These are phyloP conservation scores for Brachionus sp. DNA, from an alignment of 1,140 invertebrate genomes.

Conservation along the genomic window DNA sequence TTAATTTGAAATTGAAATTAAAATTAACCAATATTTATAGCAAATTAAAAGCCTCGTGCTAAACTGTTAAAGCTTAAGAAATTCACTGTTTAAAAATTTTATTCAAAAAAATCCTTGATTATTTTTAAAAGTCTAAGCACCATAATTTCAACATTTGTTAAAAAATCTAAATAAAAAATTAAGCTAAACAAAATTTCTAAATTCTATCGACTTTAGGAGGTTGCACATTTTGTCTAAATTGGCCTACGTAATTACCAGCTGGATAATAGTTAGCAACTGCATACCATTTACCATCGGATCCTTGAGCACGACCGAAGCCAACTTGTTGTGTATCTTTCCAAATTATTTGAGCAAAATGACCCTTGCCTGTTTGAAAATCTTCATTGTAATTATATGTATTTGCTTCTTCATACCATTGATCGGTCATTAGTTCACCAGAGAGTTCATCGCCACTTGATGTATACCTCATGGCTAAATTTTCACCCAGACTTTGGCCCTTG, in stretches of 20 bases:
- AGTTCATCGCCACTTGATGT: slow-evolving; percentile 25
- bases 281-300: slow-evolving; percentile 64
- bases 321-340: slow-evolving; percentile 75
- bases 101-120: slow-evolving; percentile 5
- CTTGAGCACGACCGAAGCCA: slow-evolving; percentile 76
- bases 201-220: slow-evolving; percentile 61
- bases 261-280: slow-evolving; percentile 78
- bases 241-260: slow-evolving; percentile 71
- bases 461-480: slow-evolving; percentile 14
- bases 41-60: neutral
- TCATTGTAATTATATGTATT: slow-evolving; percentile 72
- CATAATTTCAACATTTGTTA: neutral
- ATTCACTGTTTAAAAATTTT: neutral
- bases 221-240: slow-evolving; percentile 72
- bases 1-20: neutral
- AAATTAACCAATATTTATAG: neutral
- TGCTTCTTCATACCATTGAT: slow-evolving; percentile 80
- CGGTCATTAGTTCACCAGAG: slow-evolving; percentile 73
- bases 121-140: neutral
- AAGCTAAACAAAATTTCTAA: slow-evolving; percentile 21
- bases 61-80: neutral
- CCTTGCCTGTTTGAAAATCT: slow-evolving; percentile 70
- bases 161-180: neutral
- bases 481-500: neutral
- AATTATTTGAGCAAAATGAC: slow-evolving; percentile 84